Conservation (phyloP, 2,113 vertebrate genomes). For the Myrmecobius fasciatus region DNA sequence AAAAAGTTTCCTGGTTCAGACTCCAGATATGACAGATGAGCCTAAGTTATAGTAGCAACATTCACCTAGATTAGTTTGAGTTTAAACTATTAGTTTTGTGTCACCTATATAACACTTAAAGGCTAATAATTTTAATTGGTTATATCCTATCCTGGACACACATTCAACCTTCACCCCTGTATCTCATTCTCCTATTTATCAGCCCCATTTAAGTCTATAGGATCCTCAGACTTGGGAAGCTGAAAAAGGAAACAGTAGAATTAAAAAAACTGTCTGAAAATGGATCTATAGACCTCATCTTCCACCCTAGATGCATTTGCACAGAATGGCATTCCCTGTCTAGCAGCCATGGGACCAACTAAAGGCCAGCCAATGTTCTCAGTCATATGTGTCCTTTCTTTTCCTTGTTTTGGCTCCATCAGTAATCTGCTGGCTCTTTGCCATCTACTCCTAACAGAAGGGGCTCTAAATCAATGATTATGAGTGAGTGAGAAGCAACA, state of each 20-base stretch:
- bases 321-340: background rate
- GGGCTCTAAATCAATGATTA: background rate
- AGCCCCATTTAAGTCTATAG: background rate
- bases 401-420: background rate
- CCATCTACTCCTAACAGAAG: background rate
- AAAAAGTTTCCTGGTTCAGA: background rate
- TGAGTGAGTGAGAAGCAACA: constrained; percentile 15
- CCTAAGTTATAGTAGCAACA: background rate
- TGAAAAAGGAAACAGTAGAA: background rate
- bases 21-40: background rate
- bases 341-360: background rate
- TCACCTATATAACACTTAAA: background rate
- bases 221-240: background rate
- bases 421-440: background rate
- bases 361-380: background rate
- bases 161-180: background rate
- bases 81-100: background rate
- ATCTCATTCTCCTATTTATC: background rate
- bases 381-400: background rate
- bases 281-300: background rate
- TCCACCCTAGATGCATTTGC: background rate
- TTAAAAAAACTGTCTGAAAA: background rate
- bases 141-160: background rate
- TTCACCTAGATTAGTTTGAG: background rate
- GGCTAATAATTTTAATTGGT: background rate